Percentiles rank a stretch among this genome's conserved stretches.
Conservation (phyloP, 2,113 vertebrate species). For the Equus quagga region DNA sequence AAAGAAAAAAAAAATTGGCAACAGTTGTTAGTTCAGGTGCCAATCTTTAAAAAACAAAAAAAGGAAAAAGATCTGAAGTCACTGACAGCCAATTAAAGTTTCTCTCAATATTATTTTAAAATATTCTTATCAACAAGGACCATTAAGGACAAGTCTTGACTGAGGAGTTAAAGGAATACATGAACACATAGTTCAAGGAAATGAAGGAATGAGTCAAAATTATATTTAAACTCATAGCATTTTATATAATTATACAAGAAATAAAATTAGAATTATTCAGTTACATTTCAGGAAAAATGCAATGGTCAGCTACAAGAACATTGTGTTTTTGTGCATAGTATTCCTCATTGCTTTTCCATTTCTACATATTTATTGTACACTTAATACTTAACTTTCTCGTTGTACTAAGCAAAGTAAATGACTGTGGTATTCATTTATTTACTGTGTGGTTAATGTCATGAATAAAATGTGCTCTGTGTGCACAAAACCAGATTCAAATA, state of each 20-base stretch:
- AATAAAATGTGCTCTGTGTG: slow-evolving; percentile 56
- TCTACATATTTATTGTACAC: slow-evolving; percentile 37
- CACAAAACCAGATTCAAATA: slow-evolving; percentile 69
- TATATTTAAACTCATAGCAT: slow-evolving; percentile 39
- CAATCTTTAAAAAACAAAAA: neutral
- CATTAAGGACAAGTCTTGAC: slow-evolving; percentile 53
- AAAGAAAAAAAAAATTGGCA: no score
- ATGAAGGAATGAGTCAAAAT: slow-evolving; percentile 10
- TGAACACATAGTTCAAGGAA: slow-evolving; percentile 48
- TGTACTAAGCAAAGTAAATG: slow-evolving; percentile 64
- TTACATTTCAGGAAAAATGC: slow-evolving; percentile 25
- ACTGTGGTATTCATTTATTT: slow-evolving; percentile 69
- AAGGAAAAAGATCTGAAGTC: neutral
- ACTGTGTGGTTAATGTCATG: slow-evolving; percentile 54
- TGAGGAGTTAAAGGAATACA: slow-evolving; percentile 28
- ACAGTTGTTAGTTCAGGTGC: no score
- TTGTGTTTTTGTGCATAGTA: neutral
- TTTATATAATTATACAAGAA: slow-evolving; percentile 30
- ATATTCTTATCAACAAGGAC: neutral
- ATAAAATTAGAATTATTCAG: slow-evolving; percentile 32
- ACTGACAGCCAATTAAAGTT: slow-evolving; percentile 15
- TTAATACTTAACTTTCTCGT: slow-evolving; percentile 61
- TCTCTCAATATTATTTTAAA: slow-evolving; percentile 16
- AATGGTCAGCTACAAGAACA: slow-evolving; percentile 17
- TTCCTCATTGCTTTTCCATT: neutral